Base-by-base conservation (phyloP, 37 sponge, comb jelly and placozoan species). In the Bolinopsis microptera region DNA sequence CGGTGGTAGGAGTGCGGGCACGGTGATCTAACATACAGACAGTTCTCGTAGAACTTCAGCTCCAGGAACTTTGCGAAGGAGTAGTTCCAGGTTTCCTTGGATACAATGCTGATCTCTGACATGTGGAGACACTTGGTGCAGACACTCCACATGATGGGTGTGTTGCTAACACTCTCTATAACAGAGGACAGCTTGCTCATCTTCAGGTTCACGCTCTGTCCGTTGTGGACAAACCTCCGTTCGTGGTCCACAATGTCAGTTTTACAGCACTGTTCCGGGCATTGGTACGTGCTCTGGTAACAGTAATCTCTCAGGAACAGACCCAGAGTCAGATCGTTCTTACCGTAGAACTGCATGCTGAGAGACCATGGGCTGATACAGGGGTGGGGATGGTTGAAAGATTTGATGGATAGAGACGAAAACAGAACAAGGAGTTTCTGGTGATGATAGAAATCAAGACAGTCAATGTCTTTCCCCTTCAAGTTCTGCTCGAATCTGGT, bases 41-140 rank as follows among this genome's bases (percentile, higher is more conserved):
- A n/a, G 8, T 68, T 93, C 41, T 69, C 95, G 68, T 97, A 95
- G 96, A 98, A 98, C 92, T 95, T 96, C 38, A 98, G 69, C 88
- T 98, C 97, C 18, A 98, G 94, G 38, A 96, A 96, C 93, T 98
- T 98, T 31, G 95, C 99, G 93, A 98, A 98, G 39, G 99, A 98
- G 83, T 95, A 95, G 35, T 95, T 95, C 61, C 95, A 95, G 22
- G 96, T 92, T 26, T 95, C 95, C 1, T 92, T 77, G 5, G 95
- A 93, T 69, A 98, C 93, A 31, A 86, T 36, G 8, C 30, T 39
- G 23, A 36, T 80, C 72, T 95, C 68, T n/a, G 69, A 37, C 76
- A 94, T 95, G 93, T 76, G 92, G 30, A 33, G 90, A 93, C 95
- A 96, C 37, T 95, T 69, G 69, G 93, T 95, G 90, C 96, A 97